Percentiles rank a stretch among this genome's conserved stretches.
Evolutionary conservation across 2,888 invertebrate genomes (phyloP).

Genomic region (Himalopsyche tibetana): DNA sequence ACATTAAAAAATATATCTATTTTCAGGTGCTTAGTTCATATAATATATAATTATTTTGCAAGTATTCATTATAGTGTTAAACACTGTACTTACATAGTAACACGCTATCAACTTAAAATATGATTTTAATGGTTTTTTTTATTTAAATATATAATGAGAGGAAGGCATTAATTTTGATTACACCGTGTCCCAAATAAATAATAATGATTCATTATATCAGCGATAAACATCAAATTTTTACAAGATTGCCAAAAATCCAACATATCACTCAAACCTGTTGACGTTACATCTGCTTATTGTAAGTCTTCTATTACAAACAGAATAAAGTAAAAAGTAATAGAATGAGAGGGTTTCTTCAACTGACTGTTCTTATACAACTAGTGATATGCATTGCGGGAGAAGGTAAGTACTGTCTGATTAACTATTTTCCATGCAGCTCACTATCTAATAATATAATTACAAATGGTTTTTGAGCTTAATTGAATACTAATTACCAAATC

Average conservation of each 20-base stretch:
- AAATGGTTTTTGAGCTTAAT: too few relatives aligned
- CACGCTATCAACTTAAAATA: background rate
- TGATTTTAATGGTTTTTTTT: background rate
- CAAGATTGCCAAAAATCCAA: background rate
- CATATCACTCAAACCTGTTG: background rate
- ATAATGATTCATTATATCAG: background rate
- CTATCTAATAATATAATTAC: too few relatives aligned
- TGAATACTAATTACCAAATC: too few relatives aligned
- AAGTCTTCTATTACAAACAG: background rate
- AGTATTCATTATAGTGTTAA: too few relatives aligned
- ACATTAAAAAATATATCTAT: too few relatives aligned
- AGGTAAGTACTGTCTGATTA: background rate
- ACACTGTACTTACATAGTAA: too few relatives aligned
- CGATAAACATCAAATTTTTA: background rate
- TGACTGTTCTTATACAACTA: conserved; percentile 9
- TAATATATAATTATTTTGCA: too few relatives aligned
- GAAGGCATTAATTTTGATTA: conserved; percentile 27
- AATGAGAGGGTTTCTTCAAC: background rate
- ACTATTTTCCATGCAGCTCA: too few relatives aligned
- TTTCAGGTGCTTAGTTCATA: too few relatives aligned
- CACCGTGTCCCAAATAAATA: background rate
- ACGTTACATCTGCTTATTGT: background rate
- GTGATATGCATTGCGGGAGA: background rate
- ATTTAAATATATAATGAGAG: conserved; percentile 27
- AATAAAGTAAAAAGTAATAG: background rate